These are phyloP conservation scores for Helostoma temminkii DNA, from an alignment of 2,797 vertebrate genomes.

Conservation along the genomic window DNA sequence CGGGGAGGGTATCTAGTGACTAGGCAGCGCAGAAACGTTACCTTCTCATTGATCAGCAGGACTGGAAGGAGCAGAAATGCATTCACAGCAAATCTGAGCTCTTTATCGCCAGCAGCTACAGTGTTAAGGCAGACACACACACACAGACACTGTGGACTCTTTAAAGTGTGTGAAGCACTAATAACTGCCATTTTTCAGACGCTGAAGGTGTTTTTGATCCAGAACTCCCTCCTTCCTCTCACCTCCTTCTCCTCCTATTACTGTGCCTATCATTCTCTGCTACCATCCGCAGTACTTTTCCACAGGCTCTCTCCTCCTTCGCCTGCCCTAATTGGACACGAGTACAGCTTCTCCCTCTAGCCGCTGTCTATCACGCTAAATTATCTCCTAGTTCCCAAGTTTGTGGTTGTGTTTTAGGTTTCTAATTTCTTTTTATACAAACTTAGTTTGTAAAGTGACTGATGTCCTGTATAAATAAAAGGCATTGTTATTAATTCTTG, in stretches of 20 bases:
- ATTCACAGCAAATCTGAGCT: slow-evolving; percentile 12
- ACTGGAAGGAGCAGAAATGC: slow-evolving; percentile 14
- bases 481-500: too few species aligned
- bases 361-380: slow-evolving; percentile 8
- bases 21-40: slow-evolving; percentile 44
- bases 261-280: slow-evolving; percentile 25
- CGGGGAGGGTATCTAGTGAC: slow-evolving; percentile 43
- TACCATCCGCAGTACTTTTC: slow-evolving; percentile 6
- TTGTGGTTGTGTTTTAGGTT: background rate
- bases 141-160: slow-evolving; percentile 6
- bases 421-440: background rate
- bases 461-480: background rate
- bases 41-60: slow-evolving; percentile 43
- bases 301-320: background rate
- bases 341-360: background rate
- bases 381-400: background rate
- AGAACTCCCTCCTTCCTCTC: slow-evolving; percentile 6
- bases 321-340: slow-evolving; percentile 48
- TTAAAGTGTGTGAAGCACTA: slow-evolving; percentile 17
- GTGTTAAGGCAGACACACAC: background rate
- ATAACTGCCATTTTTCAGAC: slow-evolving; percentile 9
- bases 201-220: slow-evolving; percentile 4
- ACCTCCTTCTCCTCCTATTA: slow-evolving; percentile 25
- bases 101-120: background rate
- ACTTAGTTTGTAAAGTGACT: too few species aligned